phyloP scores from a whole-genome alignment of 2,797 vertebrate species.

The Sebastes jordani region DNA sequence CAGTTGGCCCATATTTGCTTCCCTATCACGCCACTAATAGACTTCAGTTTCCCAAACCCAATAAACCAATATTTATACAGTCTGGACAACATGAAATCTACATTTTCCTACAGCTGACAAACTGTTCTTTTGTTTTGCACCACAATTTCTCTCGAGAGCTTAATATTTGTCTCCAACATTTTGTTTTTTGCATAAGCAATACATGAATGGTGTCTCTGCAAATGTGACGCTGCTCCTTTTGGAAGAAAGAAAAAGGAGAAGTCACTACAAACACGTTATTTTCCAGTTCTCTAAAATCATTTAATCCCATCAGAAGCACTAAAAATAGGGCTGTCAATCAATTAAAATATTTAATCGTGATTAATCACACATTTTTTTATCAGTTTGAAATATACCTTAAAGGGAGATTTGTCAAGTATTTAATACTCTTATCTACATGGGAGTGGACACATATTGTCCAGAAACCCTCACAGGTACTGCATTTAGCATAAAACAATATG shows the following conservation, averaged over 20 bases:
- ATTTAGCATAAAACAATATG: too few relatives aligned
- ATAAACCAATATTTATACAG: background rate
- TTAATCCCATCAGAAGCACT: background rate
- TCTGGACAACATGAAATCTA: background rate
- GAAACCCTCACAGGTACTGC: too few relatives aligned
- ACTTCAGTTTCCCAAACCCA: background rate
- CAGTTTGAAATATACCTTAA: accelerated
- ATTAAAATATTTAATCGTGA: too few relatives aligned
- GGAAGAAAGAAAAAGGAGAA: conserved; percentile 5
- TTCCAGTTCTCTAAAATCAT: conserved; percentile 31
- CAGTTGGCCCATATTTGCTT: background rate
- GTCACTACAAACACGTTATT: background rate
- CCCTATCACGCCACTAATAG: background rate
- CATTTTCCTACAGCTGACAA: background rate
- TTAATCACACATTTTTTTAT: too few relatives aligned
- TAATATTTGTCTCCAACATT: background rate
- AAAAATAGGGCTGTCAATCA: too few relatives aligned
- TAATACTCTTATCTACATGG: too few relatives aligned
- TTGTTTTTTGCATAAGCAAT: background rate
- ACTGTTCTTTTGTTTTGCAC: background rate
- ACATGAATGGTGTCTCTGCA: background rate
- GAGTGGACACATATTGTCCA: too few relatives aligned
- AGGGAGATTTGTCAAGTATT: too few relatives aligned
- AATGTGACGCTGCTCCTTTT: background rate
- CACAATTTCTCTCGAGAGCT: background rate